Base-by-base conservation (phyloP, 2,797 vertebrate genomes). In the Carduelis carduelis region DNA sequence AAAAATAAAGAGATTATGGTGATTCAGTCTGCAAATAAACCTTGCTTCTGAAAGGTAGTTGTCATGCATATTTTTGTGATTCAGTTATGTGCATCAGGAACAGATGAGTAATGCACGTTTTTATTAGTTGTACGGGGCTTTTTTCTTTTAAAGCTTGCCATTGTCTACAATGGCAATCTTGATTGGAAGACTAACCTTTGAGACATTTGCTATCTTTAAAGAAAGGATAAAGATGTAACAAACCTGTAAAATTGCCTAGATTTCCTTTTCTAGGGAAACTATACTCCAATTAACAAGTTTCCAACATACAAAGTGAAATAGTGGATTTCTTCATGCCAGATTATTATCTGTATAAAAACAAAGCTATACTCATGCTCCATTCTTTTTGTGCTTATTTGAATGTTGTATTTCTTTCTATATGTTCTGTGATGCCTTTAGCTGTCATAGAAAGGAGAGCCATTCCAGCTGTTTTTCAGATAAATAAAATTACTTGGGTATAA, bases 231-330 rank as follows among this genome's bases (percentile, higher is more conserved):
- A 80, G 50, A 12, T 47, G 28, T 28, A 83, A 57, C 4, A 69
- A 81, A 57, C 61, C 11, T 41, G 26, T 69, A 61, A 69, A 89
- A 57, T 64, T 59, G 23, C 9, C 32, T 71, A 28, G 4, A 23
- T 66, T 55, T 43, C 19, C 35, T 86, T 77, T 90, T 66, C 44
- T 43, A 17, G 20, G 7, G 27, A 66, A 90, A 44, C 17, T 49
- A 0, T 69, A 27, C 32, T 72, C 19, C 17, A 47, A 0, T 21
- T 64, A 34, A n/a, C 1, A 20, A 23, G 11, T 55, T 85, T 79
- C 21, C 30, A 79, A 3, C 3, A 15, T 0, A 1, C 16, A 10
- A 70, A 87, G 12, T 76, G 14, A 83, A 92, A 59, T 76, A 23
- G 6, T 34, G 47, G 30, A 11, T 80, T 60, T 44, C 14, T 56